These are phyloP conservation scores for Ellobium chinense DNA, from an alignment of 2,888 invertebrate species.

Conservation along the genomic window DNA sequence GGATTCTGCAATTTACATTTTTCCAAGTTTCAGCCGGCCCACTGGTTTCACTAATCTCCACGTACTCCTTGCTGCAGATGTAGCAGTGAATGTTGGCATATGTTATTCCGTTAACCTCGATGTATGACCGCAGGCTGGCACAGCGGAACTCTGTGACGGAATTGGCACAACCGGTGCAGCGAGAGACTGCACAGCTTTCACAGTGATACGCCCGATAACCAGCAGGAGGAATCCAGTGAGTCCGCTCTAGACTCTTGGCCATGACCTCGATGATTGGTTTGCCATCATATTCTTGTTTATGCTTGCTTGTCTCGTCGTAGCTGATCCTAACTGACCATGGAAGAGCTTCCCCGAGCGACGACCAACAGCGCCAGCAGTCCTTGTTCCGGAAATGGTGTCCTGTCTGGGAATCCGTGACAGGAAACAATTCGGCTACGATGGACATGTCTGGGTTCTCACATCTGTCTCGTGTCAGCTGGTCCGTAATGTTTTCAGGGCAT, in stretches of 20 bases:
- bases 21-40: no score
- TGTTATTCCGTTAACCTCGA: background rate
- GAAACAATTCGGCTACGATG: background rate
- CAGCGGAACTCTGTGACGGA: background rate
- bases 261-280: background rate
- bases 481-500: background rate
- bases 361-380: background rate
- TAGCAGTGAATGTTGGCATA: background rate
- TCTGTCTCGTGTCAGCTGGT: background rate
- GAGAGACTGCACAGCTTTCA: background rate
- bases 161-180: background rate
- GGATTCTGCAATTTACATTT: no score
- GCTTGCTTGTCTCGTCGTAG: no score
- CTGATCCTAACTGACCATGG: no score
- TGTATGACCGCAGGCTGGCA: background rate
- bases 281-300: no score
- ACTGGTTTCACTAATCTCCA: no score
- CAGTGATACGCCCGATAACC: background rate
- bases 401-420: background rate
- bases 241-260: background rate
- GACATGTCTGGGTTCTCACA: background rate
- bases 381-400: background rate
- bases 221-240: background rate
- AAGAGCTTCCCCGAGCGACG: no score
- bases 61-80: background rate